Base-by-base conservation (phyloP, 2,113 vertebrate genomes). In the Mionectes macconnelli region DNA sequence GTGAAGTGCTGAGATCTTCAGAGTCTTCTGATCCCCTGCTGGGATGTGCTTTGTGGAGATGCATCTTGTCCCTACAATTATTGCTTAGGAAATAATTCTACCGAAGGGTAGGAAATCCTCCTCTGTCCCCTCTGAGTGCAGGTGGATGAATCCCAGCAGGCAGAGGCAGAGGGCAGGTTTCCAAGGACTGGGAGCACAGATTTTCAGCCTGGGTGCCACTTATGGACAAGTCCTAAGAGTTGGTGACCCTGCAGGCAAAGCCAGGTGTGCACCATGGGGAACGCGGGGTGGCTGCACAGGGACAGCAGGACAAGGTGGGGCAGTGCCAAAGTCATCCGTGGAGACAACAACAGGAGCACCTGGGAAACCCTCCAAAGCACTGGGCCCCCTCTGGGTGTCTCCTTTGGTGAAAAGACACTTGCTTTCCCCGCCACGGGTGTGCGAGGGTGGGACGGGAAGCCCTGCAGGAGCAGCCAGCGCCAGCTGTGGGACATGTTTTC, bases 201-300 rank as follows among this genome's bases (percentile, higher is more conserved):
- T 1, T 9, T 8, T 28, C 28, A 12, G 6, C 18, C 39, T 40
- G 70, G 12, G 1, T 20, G 49, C 3, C 40, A 13, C 0, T 11
- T 2, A 8, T 8, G 19, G 2, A 9, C 37, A 49, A 12, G 12
- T 4, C 45, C 40, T 45, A 49, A 39, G 64, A 42, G 23, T 1
- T 0, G 25, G 15, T 30, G 66, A 2, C 1, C 2, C 9, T 42
- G 47, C 25, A 76, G 75, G n/a, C 14, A 55, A 50, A n/a, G 1
- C 33, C 77, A 68, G 59, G 20, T 59, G 81, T 50, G 47, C 63
- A 6, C 40, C 21, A 19, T 0, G 5, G 45, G 59, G 3, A 47
- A 1, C 0, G 12, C 0, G 2, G 17, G n/a, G 4, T 2, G 30
- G 42, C 83, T 57, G 33, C 27, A 19, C n/a, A 47, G 21, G 52